Evolutionary conservation across 1,140 invertebrate genomes (phyloP), one percentile per base, ranked within the genome.

Genomic region (Drosophila mojavensis): DNA sequence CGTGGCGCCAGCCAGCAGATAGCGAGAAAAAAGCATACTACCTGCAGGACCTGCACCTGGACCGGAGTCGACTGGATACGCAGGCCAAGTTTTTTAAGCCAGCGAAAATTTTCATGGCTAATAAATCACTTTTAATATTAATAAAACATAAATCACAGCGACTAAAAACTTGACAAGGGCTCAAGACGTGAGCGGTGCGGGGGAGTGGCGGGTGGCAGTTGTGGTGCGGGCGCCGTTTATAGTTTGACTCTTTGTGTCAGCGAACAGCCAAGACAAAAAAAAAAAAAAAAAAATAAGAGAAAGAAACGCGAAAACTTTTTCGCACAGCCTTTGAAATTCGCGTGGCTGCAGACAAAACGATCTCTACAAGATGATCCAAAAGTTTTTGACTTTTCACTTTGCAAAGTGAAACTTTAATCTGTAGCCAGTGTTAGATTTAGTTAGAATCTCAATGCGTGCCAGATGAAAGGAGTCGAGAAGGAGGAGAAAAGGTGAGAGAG

Each of bases 41-140:
- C 39, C 15, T 50, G 26, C 33, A 43, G 41, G 26, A 59, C 20
- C 20, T 24, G 20, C 15, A 61, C 28, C 60, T 61, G 73, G 55
- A 54, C 58, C 2, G 33, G 7, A 61, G 15, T 54, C 9, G 47
- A 45, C 33, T 33, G 47, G 43, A 68, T 47, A 24, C 36, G 15
- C 48, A 39, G 63, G 61, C 28, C 54, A 68, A 64, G 67, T 67
- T 59, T 65, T 39, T 58, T 36, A 53, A 54, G 45, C 50, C 63
- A 53, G 51, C 50, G 56, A 39, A 67, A 68, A 80, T 74, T 88
- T 88, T 88, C 79, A 89, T 90, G 85, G 80, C 84, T 89, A 89
- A 89, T 89, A 90, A 89, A 89, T 89, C 84, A 89, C 78, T 89
- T 89, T 89, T 89, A 89, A 89, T 89, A 89, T 89, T 89, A 89